A percentile compares a stretch with the other conserved stretches of the same genome.
Evolutionary conservation across 1,140 invertebrate genomes (phyloP).

Genomic region (Ylistrum balloti): DNA sequence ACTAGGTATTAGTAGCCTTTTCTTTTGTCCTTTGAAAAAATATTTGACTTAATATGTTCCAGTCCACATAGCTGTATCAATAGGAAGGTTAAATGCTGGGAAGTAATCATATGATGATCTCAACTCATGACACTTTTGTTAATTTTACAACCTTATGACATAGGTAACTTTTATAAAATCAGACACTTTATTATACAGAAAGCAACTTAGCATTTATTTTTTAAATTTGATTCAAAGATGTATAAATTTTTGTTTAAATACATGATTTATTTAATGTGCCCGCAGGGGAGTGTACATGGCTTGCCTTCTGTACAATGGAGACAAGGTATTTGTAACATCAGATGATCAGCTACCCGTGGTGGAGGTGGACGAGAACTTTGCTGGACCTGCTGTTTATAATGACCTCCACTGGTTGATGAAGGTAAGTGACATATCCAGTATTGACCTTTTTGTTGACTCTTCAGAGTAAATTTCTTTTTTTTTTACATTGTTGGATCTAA

Average conservation of each 20-base stretch:
- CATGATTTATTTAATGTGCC: slow-evolving; percentile 71
- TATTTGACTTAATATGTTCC: neutral
- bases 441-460: no score
- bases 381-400: slow-evolving; percentile 91
- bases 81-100: neutral
- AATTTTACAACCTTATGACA: neutral
- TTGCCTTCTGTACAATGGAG: slow-evolving; percentile 95
- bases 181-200: no score
- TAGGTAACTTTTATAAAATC: no score
- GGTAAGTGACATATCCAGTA: slow-evolving; percentile 85
- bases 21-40: no score
- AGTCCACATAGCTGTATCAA: neutral
- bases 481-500: no score
- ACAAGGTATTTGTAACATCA: slow-evolving; percentile 96
- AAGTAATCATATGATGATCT: no score
- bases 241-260: neutral
- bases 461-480: no score
- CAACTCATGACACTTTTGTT: no score
- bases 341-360: slow-evolving; percentile 98
- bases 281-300: slow-evolving; percentile 95
- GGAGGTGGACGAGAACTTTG: slow-evolving; percentile 97
- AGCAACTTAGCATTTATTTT: no score
- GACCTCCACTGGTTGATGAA: slow-evolving; percentile 99
- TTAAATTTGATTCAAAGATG: no score
- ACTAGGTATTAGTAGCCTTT: no score